Base-by-base conservation (phyloP, 2,888 invertebrate species). In the Ormyrus pomaceus region DNA sequence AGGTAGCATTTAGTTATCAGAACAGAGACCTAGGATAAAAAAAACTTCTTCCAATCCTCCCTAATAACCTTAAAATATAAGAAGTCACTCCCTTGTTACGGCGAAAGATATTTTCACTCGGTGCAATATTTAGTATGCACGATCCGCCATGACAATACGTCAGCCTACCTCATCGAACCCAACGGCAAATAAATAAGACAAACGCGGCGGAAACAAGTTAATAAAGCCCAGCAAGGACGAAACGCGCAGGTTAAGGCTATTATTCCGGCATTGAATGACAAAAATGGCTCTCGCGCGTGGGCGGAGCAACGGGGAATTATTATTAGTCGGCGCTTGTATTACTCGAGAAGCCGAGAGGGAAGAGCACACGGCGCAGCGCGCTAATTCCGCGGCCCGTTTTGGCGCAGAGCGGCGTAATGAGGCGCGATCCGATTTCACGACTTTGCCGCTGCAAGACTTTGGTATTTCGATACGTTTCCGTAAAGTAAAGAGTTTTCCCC, bases 391-490 rank as follows among this genome's bases (percentile, higher is more conserved):
- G 13, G n/a, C 7, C 34, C 8, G 56, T 48, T n/a, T 34, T 34
- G 34, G 34, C 4, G 34, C 34, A 34, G 34, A 34, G 34, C 34
- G 34, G 56, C 51, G 68, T 75, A 71, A 76, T 80, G 71, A 76
- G 71, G 71, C 58, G 65, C 51, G 76, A 80, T 80, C 73, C 73
- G 77, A 80, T 80, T 77, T 77, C 77, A 55, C 69, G 46, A 66
- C 34, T 72, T 51, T 46, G 11, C 58, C 2, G 13, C 70, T 9
- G 5, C 62, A 34, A 34, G 53, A 66, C 76, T 80, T 80, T 59
- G 58, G 69, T 74, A 77, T 81, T 70, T 56, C 73, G 74, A 81
- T 81, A 77, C 70, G 10, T 66, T 77, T 77, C 13, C 80, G 45
- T 70, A 59, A 77, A 81, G 34, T 61, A 77, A 62, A 80, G 69